phyloP scores from a whole-genome alignment of 2,888 invertebrate species.

The Tolmerus cingulatus region DNA sequence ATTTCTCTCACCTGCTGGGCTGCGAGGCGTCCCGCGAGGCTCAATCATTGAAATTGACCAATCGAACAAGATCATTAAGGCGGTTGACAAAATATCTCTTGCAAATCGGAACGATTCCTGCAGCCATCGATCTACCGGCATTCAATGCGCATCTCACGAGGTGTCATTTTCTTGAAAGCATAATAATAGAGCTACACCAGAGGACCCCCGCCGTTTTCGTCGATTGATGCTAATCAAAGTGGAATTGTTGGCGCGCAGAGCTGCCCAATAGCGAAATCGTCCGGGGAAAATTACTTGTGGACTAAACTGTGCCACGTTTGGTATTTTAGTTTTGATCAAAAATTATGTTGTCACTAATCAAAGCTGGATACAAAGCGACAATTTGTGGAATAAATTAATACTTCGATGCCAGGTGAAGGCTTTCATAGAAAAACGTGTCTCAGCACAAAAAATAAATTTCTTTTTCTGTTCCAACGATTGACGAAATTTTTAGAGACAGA shows the following conservation, averaged over 20 bases:
- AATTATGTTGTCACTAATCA: conserved; percentile 27
- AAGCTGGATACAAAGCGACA: conserved; percentile 28
- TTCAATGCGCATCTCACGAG: background rate
- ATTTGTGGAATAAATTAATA: conserved; percentile 32
- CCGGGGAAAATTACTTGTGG: background rate
- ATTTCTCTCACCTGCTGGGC: conserved; percentile 8
- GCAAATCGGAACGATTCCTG: conserved; percentile 12
- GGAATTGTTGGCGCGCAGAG: conserved; percentile 27
- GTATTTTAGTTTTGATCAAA: conserved; percentile 23
- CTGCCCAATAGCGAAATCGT: conserved; percentile 22
- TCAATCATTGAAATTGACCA: background rate
- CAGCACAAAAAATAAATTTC: background rate
- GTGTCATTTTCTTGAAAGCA: conserved; percentile 32
- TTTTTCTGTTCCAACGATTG: background rate
- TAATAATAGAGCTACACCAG: background rate
- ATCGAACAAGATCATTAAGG: conserved; percentile 26
- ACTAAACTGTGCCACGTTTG: background rate
- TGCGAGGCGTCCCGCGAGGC: background rate
- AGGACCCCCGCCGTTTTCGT: conserved; percentile 1
- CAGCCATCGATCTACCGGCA: conserved; percentile 7
- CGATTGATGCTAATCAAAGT: conserved; percentile 24
- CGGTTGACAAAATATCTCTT: conserved; percentile 24
- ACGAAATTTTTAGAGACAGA: background rate
- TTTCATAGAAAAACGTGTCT: background rate
- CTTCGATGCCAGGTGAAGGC: background rate